Base-by-base conservation (phyloP, 2,797 vertebrate species). In the Corythornis leucogaster region DNA sequence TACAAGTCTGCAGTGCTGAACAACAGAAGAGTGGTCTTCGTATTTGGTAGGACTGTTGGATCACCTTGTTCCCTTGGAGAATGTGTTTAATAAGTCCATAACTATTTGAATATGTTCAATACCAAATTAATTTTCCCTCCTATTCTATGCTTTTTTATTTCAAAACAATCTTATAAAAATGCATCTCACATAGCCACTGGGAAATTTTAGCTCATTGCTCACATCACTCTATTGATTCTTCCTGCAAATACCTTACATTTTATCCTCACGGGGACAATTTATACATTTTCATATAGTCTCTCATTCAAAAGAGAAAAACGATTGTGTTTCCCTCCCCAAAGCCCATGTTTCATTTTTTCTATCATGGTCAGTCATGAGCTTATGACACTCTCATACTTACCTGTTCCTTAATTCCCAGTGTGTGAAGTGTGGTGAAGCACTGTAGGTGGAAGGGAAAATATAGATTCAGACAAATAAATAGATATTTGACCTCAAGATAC, bases 111-210 rank as follows among this genome's bases (percentile, higher is more conserved):
- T 59, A 12, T 45, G 63, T 69, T 82, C 59, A 51, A 28, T 53
- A 82, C 62, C 51, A 78, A 87, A 92, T 75, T 78, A 80, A 73
- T 14, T 8, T 40, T 43, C 33, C 28, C 24, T 77, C 48, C 50
- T 80, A 42, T 61, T 88, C 68, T 63, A 14, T 64, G 46, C 38
- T 51, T 83, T 83, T 95, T 95, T 85, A 80, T 95, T 86, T 70
- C 54, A 43, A 74, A 85, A 51, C 54, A 31, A 21, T 18, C 73
- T 93, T 28, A 83, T 83, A 71, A 93, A 85, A 93, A 87, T 83
- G 81, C 84, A 87, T 16, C 40, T 82, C 92, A 50, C 31, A 11
- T 45, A 76, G 61, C 35, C 53, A 43, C 81, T 53, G 59, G 73
- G 76, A 57, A 82, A 50, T 46, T 89, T 83, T 66, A 90, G 78